Evolutionary conservation across 2,113 vertebrate species (phyloP).

Genomic region (Cygnus atratus): DNA sequence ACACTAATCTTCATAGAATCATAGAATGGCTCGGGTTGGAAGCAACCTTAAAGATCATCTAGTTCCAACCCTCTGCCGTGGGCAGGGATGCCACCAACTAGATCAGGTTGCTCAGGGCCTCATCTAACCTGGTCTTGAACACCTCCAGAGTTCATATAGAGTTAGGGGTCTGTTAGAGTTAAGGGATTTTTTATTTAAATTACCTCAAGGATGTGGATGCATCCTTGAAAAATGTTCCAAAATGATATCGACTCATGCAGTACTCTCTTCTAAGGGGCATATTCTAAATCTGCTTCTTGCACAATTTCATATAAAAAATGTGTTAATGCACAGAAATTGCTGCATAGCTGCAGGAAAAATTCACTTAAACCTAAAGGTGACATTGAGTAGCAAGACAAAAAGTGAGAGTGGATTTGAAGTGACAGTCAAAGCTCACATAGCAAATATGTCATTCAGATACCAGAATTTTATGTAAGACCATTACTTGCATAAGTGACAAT

Average conservation of each 20-base stretch:
- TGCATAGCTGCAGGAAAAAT: neutral
- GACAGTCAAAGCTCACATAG: neutral
- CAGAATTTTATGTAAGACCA: neutral
- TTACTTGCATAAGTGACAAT: neutral
- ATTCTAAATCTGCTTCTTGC: neutral
- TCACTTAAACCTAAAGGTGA: neutral
- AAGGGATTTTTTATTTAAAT: neutral
- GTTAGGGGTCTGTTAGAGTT: neutral
- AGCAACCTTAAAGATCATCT: too few species aligned
- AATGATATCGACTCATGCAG: neutral
- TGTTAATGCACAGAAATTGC: neutral
- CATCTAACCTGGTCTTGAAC: too few species aligned
- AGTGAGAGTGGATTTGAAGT: neutral
- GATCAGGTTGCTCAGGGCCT: too few species aligned
- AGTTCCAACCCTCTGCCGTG: too few species aligned
- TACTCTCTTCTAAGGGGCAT: neutral
- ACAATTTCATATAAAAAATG: neutral
- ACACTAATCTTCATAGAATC: neutral
- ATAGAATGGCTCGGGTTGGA: too few species aligned
- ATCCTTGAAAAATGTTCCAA: neutral
- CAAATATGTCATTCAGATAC: neutral
- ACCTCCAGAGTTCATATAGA: neutral
- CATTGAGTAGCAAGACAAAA: neutral
- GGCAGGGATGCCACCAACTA: too few species aligned
- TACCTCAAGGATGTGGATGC: neutral